A percentile compares a stretch with the other conserved stretches of the same genome.
These are phyloP conservation scores for Eupleurogrammus muticus DNA, from an alignment of 2,797 vertebrate genomes.

Conservation along the genomic window DNA sequence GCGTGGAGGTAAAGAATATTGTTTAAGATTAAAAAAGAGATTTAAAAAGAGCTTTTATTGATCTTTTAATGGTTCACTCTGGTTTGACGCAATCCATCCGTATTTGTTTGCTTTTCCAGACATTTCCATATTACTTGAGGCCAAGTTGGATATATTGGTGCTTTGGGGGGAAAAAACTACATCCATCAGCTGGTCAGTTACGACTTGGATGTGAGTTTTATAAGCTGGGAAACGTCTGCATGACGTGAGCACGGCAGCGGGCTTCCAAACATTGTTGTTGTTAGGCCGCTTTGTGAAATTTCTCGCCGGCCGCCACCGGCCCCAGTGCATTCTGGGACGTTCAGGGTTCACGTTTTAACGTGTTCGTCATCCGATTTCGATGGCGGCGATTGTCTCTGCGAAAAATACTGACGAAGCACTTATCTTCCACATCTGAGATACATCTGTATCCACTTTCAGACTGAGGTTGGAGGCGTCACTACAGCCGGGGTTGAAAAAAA, in stretches of 20 bases:
- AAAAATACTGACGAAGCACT: not conserved
- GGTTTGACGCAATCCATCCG: not conserved
- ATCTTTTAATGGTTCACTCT: not conserved
- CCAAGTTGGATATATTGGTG: slow-evolving; percentile 15
- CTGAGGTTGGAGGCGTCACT: slow-evolving; percentile 1
- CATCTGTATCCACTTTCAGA: slow-evolving; percentile 19
- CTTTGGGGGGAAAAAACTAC: slow-evolving; percentile 15
- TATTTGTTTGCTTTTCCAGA: slow-evolving; percentile 30
- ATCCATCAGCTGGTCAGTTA: slow-evolving; percentile 26
- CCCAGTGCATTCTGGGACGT: not conserved
- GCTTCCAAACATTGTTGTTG: slow-evolving; percentile 17
- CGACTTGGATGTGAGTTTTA: slow-evolving; percentile 46
- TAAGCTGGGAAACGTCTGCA: slow-evolving; percentile 46
- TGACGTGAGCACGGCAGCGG: slow-evolving; percentile 32
- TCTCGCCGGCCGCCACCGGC: slow-evolving; percentile 1
- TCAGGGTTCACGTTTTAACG: not conserved
- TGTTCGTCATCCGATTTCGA: not conserved
- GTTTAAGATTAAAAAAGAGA: not conserved
- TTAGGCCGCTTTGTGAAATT: slow-evolving; percentile 11
- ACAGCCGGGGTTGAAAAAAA: not conserved
- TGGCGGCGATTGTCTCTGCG: not conserved
- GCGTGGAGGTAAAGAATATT: not conserved
- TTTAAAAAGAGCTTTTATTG: slow-evolving; percentile 3
- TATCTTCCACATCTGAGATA: slow-evolving; percentile 7
- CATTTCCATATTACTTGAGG: slow-evolving; percentile 5